Base-by-base conservation (phyloP, 2,797 vertebrate genomes). In the Syngnathus acus region DNA sequence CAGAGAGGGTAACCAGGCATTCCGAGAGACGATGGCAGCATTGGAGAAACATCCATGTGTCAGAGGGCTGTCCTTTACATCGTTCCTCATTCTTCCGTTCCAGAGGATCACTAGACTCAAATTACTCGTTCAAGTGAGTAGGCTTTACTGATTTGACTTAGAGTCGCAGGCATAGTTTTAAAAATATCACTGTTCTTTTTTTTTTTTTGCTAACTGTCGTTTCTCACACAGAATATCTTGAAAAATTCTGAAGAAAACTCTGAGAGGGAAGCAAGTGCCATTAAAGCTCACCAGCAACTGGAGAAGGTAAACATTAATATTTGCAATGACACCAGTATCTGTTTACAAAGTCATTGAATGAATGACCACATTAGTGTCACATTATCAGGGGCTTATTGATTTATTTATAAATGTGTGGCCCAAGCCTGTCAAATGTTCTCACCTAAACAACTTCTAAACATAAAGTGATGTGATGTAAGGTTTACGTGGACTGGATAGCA, bases 41-140 rank as follows among this genome's bases (percentile, higher is more conserved):
- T 85, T 97, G 84, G 96, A 97, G 86, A 91, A 92, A 16, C 92
- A 96, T 78, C 88, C 95, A 9, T 87, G 92, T 73, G 96, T 97
- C 73, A 90, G 91, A 77, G 95, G 96, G 58, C 86, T 99, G 63
- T 94, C 95, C 13, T 96, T 99, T 70, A 95, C 94, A 6, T 98
- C 97, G 14, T 99, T 99, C 84, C 93, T 98, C 70, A 98, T 98
- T 79, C 91, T 99, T 67, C 97, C 96, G 0, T 99, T 99, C 84
- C 96, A 99, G 84, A 93, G 95, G 84, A 98, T 99, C 88, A 97
- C 94, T 0, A 91, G 95, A 51, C 93, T 99, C 73, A 99, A 99
- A 77, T 85, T 99, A 21, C 85, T 98, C 19, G 93, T 99, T 3
- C 95, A 98, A 89, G 96, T 97, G 81, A 76, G 84, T 48, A 9